These are phyloP conservation scores for Cottoperca gobio DNA, from an alignment of 2,797 vertebrate species.

Conservation along the genomic window DNA sequence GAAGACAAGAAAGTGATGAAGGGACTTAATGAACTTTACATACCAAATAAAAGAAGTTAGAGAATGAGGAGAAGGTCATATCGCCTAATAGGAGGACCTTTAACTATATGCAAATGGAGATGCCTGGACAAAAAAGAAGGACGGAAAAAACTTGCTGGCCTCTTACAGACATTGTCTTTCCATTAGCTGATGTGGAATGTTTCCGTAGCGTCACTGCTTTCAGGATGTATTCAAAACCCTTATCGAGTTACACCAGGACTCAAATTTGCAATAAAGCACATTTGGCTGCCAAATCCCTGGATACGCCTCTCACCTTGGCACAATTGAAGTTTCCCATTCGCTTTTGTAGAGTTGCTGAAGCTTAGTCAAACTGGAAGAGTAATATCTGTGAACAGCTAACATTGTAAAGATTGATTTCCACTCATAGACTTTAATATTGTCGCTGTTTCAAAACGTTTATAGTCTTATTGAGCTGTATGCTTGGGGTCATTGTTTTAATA, in stretches of 20 bases:
- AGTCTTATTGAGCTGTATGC: background rate
- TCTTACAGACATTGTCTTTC: background rate
- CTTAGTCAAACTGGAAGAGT: constrained; percentile 12
- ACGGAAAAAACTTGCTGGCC: background rate
- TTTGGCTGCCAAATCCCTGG: constrained; percentile 19
- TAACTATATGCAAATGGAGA: constrained; percentile 35
- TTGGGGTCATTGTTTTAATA: constrained; percentile 1
- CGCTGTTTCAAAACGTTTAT: background rate
- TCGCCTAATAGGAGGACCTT: constrained; percentile 28
- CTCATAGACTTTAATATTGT: background rate
- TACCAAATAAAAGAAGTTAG: constrained; percentile 22
- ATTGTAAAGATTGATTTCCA: background rate
- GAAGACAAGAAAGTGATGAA: constrained; percentile 3
- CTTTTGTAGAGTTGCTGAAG: background rate
- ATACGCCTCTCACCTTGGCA: constrained; percentile 13
- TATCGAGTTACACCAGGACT: constrained; percentile 27
- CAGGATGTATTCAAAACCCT: constrained; percentile 6
- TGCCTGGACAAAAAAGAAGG: background rate
- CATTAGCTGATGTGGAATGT: constrained; percentile 13
- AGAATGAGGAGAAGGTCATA: constrained; percentile 1
- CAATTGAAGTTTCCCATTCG: background rate
- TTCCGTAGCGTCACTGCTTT: background rate
- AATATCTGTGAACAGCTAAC: background rate
- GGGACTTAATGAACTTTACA: constrained; percentile 21
- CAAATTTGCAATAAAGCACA: constrained; percentile 14